These are phyloP conservation scores for Brienomyrus brachyistius DNA, from an alignment of 2,113 vertebrate species.

Conservation along the genomic window DNA sequence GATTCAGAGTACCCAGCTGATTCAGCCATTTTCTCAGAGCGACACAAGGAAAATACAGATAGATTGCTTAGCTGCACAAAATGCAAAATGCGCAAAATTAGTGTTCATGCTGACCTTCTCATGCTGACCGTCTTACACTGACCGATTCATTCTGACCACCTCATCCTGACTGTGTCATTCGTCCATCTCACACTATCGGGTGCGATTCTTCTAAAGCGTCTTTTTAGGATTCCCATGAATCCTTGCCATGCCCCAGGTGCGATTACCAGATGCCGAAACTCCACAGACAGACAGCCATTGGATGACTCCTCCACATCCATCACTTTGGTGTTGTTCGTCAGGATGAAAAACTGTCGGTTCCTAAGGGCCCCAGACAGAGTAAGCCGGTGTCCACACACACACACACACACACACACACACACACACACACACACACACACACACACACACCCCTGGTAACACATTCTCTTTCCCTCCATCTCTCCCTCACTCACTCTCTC, in stretches of 20 bases:
- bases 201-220: neutral
- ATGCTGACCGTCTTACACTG: neutral
- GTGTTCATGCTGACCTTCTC: neutral
- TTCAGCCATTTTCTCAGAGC: neutral
- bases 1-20: neutral
- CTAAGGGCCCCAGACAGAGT: slow-evolving; percentile 47
- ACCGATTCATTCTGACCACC: neutral
- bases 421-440: neutral
- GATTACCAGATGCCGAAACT: slow-evolving; percentile 87
- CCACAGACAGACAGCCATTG: slow-evolving; percentile 85
- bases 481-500: too few relatives aligned
- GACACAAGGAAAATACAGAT: neutral
- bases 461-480: neutral
- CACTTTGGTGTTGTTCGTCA: slow-evolving; percentile 86
- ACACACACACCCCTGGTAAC: neutral
- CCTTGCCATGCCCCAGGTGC: neutral
- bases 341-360: slow-evolving; percentile 87
- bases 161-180: neutral
- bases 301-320: slow-evolving; percentile 94
- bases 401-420: neutral
- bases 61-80: neutral
- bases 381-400: neutral
- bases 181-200: neutral
- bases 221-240: neutral
- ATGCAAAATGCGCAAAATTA: neutral